Base-by-base conservation (phyloP, 2,888 invertebrate genomes). In the Notocelia uddmanniana region DNA sequence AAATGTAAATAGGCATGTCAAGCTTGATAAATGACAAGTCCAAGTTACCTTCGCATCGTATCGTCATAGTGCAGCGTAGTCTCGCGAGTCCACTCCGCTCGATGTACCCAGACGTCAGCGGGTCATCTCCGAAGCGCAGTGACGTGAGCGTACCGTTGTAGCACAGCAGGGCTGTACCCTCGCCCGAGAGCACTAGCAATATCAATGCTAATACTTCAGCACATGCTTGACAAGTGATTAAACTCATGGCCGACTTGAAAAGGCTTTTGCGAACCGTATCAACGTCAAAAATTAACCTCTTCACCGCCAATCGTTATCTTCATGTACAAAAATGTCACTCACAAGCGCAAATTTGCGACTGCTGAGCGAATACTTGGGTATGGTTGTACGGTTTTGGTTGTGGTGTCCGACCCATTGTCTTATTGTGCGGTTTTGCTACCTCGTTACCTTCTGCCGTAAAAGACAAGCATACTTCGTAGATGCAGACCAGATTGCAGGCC, bases 141-240 rank as follows among this genome's bases (percentile, higher is more conserved):
- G 82, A 79, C 6, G 82, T 82, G 73, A 89, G 83, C 3, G 92
- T 90, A 2, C 92, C 90, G 75, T 93, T 92, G 73, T 86, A 92
- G 76, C 93, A 93, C 19, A 92, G 74, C 50, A 92, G 75, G 19
- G 82, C 73, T 48, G 67, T 67, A 2, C 78, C 76, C 60, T 74
- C 75, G 19, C 76, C 60, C 34, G 83, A 73, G 34, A 77, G 76
- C 71, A 74, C 72, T 23, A 79, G 67, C 69, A 80, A 75, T 68
- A 79, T 69, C 34, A 75, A 58, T 68, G 77, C 63, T 62, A 78
- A 66, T 76, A 79, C 78, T 69, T 21, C 70, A 69, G 15, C 21
- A 21, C 55, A 64, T 50, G 64, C 68, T 23, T 78, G 76, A 78
- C 75, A 70, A 69, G 23, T 18, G 31, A n/a, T n/a, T 6, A 71